Base-by-base conservation (phyloP, 2,888 invertebrate genomes). In the Allolobophora icterica region DNA sequence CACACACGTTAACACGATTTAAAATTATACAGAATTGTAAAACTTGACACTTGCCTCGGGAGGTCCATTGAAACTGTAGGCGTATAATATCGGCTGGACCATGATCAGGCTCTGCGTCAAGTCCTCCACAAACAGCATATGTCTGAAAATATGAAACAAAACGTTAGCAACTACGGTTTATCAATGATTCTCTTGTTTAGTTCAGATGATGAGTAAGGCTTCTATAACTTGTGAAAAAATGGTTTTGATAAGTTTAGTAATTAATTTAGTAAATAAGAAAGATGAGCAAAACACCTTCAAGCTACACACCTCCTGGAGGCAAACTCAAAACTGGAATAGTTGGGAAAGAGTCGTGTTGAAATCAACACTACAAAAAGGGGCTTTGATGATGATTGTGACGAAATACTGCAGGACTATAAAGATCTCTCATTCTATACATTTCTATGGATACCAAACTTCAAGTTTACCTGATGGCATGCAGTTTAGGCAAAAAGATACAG, bases 21-120 rank as follows among this genome's bases (percentile, higher is more conserved):
- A 11, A 19, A 52, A 13, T 52, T 19, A 19, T 19, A 52, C 15
- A 52, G 17, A 71, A n/a, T n/a, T n/a, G 30, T 71, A 71, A 71
- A 71, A 71, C n/a, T 17, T 5, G 30, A 71, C n/a, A 84, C 93
- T 92, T 92, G 95, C 94, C 94, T 95, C 98, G 0, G 99, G 99
- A 0, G 98, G 98, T 0, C 99, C 99, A 94, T 97, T 98, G 96
- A 99, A 99, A 93, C 98, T 98, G 96, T 99, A 99, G 94, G 99
- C 98, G 96, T 99, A 99, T 94, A 99, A 96, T 95, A 99, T 98
- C 91, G 99, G 99, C 96, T 99, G 99, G 94, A 99, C 99, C 99
- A 99, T 99, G 94, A 99, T 99, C 93, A 99, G 96, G 30, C 98
- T 98, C 96, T 99, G 99, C 0, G 98, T 98, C 93, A 99, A 96